Evolutionary conservation across 53 echinoderm and acorn worm species (phyloP), one percentile per base, ranked within the genome.

Genomic region (Paracentrotus lividus): DNA sequence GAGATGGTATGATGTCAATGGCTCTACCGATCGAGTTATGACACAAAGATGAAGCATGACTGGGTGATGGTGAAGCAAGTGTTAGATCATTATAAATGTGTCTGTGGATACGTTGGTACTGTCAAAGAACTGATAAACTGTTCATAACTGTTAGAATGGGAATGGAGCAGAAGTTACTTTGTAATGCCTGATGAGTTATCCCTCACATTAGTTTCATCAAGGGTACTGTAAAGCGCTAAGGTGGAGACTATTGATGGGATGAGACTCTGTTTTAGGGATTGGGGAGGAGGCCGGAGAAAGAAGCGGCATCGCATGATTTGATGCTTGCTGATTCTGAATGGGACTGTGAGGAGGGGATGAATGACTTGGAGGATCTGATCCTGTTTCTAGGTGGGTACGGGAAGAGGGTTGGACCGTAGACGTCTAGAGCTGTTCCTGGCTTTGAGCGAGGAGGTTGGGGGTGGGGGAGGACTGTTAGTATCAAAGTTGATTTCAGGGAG

Each of bases 111-210:
- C 92, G 55, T 92, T 92, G 40, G 57, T 92, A 57, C 92, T 92
- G 16, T 92, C 92, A 78, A 78, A 92, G 56, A 92, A 81, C 92
- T 92, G 92, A 92, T 42, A 92, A 58, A 44, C 92, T 92, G 92
- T 92, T 92, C 92, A 92, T 92, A n/a, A 61, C 92, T 92, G 81
- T 92, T 92, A 92, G 92, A 92, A 54, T 78, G 92, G 2, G 92
- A n/a, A 92, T 36, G 92, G 92, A 42, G 81, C 78, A 44, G 54
- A n/a, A 92, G 78, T 92, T 92, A 92, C 81, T 77, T n/a, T 31
- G 92, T 92, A 32, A 92, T 45, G 24, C 77, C 92, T 10, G 92
- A 92, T 4, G 92, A 92, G 90, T 33, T 56, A 67, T 92, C 92
- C 58, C 81, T 81, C 8, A 78, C 56, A 40, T 55, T 78, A 14